These are phyloP conservation scores for Phycodurus eques DNA, from an alignment of 2,113 vertebrate species.

Conservation along the genomic window DNA sequence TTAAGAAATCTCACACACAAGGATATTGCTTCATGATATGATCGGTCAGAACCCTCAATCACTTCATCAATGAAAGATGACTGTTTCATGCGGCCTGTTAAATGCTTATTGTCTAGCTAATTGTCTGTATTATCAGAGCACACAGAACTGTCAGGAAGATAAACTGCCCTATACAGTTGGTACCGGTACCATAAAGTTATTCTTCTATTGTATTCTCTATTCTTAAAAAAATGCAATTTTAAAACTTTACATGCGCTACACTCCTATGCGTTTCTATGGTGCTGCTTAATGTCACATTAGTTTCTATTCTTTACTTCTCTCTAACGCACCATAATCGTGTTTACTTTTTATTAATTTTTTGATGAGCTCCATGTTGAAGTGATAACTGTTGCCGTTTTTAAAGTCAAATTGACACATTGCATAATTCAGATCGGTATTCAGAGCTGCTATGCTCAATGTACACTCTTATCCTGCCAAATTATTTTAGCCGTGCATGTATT, in stretches of 20 bases:
- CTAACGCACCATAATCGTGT: neutral
- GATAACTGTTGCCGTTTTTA: neutral
- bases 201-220: neutral
- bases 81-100: neutral
- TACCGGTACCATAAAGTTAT: neutral
- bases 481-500: neutral
- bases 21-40: conserved; percentile 1
- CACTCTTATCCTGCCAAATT: neutral
- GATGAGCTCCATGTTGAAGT: neutral
- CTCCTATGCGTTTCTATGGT: neutral
- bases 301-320: neutral
- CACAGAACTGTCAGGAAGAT: neutral
- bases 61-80: neutral
- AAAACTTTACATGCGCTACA: neutral
- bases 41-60: neutral
- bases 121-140: neutral
- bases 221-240: neutral
- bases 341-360: neutral
- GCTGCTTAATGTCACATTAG: neutral
- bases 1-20: neutral
- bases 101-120: conserved; percentile 1
- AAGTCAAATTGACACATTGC: neutral
- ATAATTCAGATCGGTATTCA: neutral
- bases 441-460: neutral
- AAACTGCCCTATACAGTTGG: neutral